Percentiles rank a stretch among this genome's conserved stretches.
Evolutionary conservation across 37 sponge, comb jelly and placozoan species (phyloP).

Genomic region (Haliclona indistincta): DNA sequence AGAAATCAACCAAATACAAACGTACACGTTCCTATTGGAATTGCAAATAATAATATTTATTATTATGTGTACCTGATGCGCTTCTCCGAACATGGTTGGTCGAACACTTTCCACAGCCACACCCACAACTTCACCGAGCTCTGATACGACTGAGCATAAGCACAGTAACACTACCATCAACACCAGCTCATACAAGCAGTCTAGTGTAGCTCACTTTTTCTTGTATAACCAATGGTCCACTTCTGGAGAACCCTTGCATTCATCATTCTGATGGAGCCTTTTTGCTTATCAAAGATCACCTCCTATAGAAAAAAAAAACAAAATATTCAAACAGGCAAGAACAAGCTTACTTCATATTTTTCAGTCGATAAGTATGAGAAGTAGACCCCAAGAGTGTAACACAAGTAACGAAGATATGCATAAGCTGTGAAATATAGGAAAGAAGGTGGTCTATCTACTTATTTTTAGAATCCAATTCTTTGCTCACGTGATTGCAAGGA

Average conservation of each 20-base stretch:
- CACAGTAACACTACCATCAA: background rate
- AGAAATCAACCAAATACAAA: background rate
- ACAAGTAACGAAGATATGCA: slow-evolving; percentile 18
- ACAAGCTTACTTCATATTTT: slow-evolving; percentile 58
- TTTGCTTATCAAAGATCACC: slow-evolving; percentile 56
- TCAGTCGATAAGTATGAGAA: slow-evolving; percentile 65
- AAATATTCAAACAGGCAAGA: background rate
- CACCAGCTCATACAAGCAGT: background rate
- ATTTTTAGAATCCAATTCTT: background rate
- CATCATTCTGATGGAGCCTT: slow-evolving; percentile 51
- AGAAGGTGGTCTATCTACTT: background rate
- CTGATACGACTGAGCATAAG: slow-evolving; percentile 40
- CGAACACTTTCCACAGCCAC: slow-evolving; percentile 35
- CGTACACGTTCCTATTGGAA: background rate
- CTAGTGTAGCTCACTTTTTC: slow-evolving; percentile 31
- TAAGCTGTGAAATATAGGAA: slow-evolving; percentile 15
- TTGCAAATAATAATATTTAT: background rate
- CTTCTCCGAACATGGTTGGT: slow-evolving; percentile 22
- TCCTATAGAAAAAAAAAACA: slow-evolving; percentile 27
- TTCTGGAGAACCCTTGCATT: slow-evolving; percentile 53
- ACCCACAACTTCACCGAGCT: slow-evolving; percentile 46
- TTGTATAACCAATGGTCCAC: slow-evolving; percentile 49
- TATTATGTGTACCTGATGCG: slow-evolving; percentile 25
- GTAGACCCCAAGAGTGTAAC: slow-evolving; percentile 48
- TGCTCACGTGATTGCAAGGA: slow-evolving; percentile 33